Conservation (phyloP, 2,797 vertebrate species). For the Iguana delicatissima region DNA sequence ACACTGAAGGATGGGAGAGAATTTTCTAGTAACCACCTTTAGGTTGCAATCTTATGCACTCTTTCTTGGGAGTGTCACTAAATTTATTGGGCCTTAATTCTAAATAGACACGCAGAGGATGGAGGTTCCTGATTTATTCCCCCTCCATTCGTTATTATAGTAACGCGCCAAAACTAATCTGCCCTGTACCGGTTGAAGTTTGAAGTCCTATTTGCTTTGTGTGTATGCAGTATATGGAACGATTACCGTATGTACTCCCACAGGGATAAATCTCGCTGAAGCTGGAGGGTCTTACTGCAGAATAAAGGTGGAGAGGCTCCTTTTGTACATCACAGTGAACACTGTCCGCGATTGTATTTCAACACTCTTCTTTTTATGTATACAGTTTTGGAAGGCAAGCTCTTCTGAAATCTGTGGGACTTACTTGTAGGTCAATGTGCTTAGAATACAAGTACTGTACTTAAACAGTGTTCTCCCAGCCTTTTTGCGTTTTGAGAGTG, state of each 20-base stretch:
- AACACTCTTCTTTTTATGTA: background rate
- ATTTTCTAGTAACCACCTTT: background rate
- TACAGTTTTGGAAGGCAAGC: background rate
- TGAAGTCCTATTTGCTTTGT: background rate
- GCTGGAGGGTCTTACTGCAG: background rate
- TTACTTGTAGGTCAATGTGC: background rate
- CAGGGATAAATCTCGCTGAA: background rate
- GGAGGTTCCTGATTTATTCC: background rate
- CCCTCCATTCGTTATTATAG: background rate
- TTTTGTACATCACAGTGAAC: background rate
- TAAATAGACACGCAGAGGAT: background rate
- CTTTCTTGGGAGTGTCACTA: background rate
- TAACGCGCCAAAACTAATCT: background rate
- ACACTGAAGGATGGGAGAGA: constrained; percentile 16
- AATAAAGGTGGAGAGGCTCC: background rate
- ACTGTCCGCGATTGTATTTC: background rate
- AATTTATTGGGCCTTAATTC: background rate
- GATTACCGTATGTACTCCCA: background rate
- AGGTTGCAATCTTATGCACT: background rate
- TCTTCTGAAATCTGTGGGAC: background rate
- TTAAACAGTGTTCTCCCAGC: background rate
- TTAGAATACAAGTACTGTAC: background rate
- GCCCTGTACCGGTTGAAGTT: background rate
- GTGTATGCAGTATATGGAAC: background rate
- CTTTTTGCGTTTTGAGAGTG: too few species aligned